phyloP scores from a whole-genome alignment of 2,113 vertebrate genomes.

The Camelus dromedarius region DNA sequence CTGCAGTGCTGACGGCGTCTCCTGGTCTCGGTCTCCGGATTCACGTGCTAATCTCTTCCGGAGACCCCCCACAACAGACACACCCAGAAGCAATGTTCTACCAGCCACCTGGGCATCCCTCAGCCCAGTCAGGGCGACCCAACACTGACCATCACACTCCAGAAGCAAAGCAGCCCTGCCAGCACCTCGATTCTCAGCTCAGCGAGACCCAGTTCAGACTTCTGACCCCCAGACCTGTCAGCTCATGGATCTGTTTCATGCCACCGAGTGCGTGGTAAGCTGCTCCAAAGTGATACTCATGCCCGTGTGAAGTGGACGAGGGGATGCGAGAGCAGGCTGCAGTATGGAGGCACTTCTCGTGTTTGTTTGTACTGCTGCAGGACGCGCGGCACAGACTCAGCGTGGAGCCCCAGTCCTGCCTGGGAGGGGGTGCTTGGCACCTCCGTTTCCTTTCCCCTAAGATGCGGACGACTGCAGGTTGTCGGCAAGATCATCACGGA shows the following conservation, averaged over 20 bases:
- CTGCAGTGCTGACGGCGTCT: not conserved
- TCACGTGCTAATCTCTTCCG: not conserved
- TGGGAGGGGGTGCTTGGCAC: fast-evolving
- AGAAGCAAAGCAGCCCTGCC: not conserved
- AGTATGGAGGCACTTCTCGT: not conserved
- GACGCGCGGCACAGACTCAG: not conserved
- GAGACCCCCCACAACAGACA: not conserved
- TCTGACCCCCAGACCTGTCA: fast-evolving
- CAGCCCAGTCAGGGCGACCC: not conserved
- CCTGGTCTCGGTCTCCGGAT: not conserved
- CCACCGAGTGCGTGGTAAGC: not conserved
- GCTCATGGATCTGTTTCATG: not conserved
- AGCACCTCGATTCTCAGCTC: not conserved
- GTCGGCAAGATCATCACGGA: not conserved
- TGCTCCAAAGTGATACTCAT: too few species aligned
- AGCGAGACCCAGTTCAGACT: not conserved
- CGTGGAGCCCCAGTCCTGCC: not conserved
- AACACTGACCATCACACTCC: too few species aligned
- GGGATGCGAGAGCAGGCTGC: not conserved
- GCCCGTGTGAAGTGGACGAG: not conserved
- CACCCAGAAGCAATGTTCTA: not conserved
- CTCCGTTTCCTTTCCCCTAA: not conserved
- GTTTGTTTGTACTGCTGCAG: too few species aligned
- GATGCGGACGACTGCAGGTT: not conserved
- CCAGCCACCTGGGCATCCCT: not conserved